Evolutionary conservation across 2,888 invertebrate genomes (phyloP).

Genomic region (Erannis defoliaria): DNA sequence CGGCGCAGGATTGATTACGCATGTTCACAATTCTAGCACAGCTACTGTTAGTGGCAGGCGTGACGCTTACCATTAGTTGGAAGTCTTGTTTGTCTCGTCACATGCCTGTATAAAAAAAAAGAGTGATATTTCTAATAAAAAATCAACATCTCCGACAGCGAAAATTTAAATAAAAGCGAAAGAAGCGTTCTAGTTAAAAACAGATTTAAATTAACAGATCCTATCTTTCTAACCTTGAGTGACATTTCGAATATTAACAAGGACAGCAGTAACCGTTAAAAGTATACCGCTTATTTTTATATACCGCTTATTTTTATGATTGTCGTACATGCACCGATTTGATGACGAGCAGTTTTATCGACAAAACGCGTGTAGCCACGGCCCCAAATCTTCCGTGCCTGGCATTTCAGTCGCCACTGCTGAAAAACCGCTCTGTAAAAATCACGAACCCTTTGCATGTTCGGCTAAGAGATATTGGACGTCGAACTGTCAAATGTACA

Average conservation of each 20-base stretch:
- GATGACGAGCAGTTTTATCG: constrained; percentile 61
- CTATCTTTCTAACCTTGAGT: constrained; percentile 37
- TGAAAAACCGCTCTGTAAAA: constrained; percentile 72
- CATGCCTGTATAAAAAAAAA: no score
- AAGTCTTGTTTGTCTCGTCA: no score
- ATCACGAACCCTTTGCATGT: constrained; percentile 60
- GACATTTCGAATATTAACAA: constrained; percentile 27
- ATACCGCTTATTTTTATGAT: constrained; percentile 35
- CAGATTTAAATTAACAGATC: constrained; percentile 23
- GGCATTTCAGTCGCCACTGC: constrained; percentile 64
- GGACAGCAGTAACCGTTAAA: constrained; percentile 8
- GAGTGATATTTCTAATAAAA: background rate
- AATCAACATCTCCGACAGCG: background rate
- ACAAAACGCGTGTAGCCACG: constrained; percentile 69
- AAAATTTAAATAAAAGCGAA: background rate
- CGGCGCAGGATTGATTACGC: no score
- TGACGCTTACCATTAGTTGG: no score
- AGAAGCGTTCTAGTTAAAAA: constrained; percentile 4
- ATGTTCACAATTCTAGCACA: no score
- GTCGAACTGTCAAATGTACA: constrained; percentile 51
- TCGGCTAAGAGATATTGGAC: constrained; percentile 52
- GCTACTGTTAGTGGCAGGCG: no score
- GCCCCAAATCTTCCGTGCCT: constrained; percentile 48
- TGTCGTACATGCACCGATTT: constrained; percentile 50
- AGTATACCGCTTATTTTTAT: constrained; percentile 30